phyloP scores from a whole-genome alignment of 1,140 invertebrate species.

The Pseudomyrmex cubaensis region DNA sequence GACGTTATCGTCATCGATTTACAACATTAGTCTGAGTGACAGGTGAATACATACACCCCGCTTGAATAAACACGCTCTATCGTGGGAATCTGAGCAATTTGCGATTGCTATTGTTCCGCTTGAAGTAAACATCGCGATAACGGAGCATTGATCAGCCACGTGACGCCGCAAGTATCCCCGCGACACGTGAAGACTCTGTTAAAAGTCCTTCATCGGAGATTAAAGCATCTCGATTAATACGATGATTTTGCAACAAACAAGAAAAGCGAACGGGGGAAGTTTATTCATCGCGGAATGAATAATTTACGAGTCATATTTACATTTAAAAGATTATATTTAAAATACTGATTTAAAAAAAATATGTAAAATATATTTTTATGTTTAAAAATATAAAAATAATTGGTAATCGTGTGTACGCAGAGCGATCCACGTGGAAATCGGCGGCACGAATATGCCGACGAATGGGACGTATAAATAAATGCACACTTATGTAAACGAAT shows the following conservation, averaged over 20 bases:
- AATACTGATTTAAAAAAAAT: no score
- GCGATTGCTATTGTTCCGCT: slow-evolving; percentile 25
- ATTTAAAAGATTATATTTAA: background rate
- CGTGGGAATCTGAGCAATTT: slow-evolving; percentile 24
- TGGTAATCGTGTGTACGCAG: background rate
- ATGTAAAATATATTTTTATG: no score
- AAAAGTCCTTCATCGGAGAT: slow-evolving; percentile 6
- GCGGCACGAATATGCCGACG: background rate
- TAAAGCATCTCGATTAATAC: background rate
- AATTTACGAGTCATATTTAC: slow-evolving; percentile 1
- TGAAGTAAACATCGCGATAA: slow-evolving; percentile 29
- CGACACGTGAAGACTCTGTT: slow-evolving; percentile 11
- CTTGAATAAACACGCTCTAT: background rate
- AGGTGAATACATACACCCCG: background rate
- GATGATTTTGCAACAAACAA: slow-evolving; percentile 7
- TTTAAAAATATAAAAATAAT: background rate
- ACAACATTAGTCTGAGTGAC: slow-evolving; percentile 14
- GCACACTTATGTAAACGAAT: no score
- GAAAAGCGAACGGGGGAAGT: background rate
- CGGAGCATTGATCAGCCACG: background rate
- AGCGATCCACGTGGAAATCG: background rate
- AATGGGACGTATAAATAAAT: slow-evolving; percentile 49
- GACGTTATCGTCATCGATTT: slow-evolving; percentile 46
- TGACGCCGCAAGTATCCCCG: background rate
- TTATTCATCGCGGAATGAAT: background rate